phyloP scores from a whole-genome alignment of 2,888 invertebrate species.

The Cinara cedri region DNA sequence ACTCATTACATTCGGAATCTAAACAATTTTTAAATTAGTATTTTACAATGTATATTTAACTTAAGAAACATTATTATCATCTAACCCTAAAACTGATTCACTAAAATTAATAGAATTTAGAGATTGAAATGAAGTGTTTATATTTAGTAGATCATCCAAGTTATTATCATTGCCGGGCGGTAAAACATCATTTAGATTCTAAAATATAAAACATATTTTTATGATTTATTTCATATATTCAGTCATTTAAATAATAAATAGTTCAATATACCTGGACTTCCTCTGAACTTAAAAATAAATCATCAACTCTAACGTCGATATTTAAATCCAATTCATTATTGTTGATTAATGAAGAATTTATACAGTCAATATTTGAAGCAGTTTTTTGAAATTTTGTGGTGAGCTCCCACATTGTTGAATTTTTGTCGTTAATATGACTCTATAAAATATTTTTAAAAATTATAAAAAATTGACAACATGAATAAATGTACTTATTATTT shows the following conservation, averaged over 20 bases:
- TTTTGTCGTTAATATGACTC: conserved; percentile 35
- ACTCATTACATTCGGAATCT: no score
- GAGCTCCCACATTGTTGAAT: conserved; percentile 46
- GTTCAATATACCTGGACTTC: conserved; percentile 33
- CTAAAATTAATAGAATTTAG: conserved; percentile 40
- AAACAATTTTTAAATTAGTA: no score
- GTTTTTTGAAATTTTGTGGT: conserved; percentile 46
- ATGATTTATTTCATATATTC: not conserved
- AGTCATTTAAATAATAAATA: conserved; percentile 2
- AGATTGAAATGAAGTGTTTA: conserved; percentile 40
- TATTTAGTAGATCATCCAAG: conserved; percentile 41
- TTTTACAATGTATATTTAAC: not conserved
- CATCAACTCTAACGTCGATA: conserved; percentile 12
- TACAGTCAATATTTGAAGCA: conserved; percentile 41
- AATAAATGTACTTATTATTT: not conserved
- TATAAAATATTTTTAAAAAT: conserved; percentile 19
- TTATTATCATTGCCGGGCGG: conserved; percentile 27
- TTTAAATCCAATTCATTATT: conserved; percentile 6
- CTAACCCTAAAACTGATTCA: conserved; percentile 40
- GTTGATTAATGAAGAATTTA: conserved; percentile 36
- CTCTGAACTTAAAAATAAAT: conserved; percentile 37
- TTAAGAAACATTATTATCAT: conserved; percentile 30
- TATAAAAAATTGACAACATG: not conserved
- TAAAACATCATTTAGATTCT: conserved; percentile 38
- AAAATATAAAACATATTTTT: conserved; percentile 14